Conservation (phyloP, 2,113 vertebrate species). For the Microcebus ravelobensis region DNA sequence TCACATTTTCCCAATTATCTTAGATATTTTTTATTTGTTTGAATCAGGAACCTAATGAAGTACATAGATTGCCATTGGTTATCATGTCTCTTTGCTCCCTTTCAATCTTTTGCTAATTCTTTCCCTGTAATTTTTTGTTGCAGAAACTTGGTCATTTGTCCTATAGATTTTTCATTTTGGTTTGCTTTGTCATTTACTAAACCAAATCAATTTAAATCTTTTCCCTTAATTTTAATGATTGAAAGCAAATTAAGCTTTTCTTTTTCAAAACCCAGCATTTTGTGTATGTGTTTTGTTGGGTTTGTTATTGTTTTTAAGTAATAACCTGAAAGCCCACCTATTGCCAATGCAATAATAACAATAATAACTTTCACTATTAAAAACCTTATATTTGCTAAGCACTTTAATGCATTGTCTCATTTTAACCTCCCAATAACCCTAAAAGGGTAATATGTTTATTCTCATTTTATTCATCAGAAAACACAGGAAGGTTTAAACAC, state of each 20-base stretch:
- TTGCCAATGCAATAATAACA: background rate
- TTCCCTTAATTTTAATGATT: slow-evolving; percentile 6
- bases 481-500: background rate
- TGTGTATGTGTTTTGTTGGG: too few relatives aligned
- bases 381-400: background rate
- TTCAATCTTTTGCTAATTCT: slow-evolving; percentile 11
- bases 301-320: background rate
- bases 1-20: background rate
- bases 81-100: background rate
- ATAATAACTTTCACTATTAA: background rate
- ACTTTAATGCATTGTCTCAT: background rate
- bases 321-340: background rate
- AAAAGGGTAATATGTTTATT: background rate
- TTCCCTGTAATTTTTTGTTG: background rate
- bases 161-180: background rate
- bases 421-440: background rate
- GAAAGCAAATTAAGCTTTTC: slow-evolving; percentile 2
- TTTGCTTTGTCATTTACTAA: background rate
- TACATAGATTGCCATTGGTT: background rate
- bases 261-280: background rate
- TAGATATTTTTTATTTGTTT: background rate
- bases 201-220: background rate
- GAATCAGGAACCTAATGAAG: background rate
- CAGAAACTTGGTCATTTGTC: background rate
- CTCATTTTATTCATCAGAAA: background rate